Conservation (phyloP, 2,113 vertebrate genomes). For the Leucoraja erinaceus region DNA sequence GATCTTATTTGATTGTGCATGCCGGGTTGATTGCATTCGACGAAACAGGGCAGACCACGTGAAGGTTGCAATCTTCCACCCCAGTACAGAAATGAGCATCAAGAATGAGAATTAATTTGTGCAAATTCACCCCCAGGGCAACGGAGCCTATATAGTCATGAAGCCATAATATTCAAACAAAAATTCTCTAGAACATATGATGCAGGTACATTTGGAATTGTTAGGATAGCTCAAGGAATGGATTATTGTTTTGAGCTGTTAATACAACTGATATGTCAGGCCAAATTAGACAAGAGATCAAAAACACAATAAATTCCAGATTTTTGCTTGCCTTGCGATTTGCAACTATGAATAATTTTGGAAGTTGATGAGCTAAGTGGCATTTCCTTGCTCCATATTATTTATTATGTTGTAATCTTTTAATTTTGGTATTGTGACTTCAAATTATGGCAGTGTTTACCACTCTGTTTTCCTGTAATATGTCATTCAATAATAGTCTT, state of each 20-base stretch:
- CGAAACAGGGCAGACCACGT: too few species aligned
- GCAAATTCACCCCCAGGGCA: too few species aligned
- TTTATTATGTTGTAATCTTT: neutral
- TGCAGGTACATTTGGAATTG: neutral
- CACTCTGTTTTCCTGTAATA: neutral
- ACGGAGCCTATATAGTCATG: too few species aligned
- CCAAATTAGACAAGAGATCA: neutral
- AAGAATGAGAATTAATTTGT: too few species aligned
- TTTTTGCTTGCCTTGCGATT: neutral
- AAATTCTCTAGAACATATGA: too few species aligned
- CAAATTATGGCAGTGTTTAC: neutral
- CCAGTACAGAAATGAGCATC: too few species aligned
- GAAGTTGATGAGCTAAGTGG: neutral
- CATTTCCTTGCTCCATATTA: neutral
- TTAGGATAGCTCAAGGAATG: neutral
- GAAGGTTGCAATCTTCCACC: too few species aligned
- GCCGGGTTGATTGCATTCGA: too few species aligned
- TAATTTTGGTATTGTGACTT: neutral
- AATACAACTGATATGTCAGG: neutral
- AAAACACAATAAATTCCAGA: neutral
- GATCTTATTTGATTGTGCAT: too few species aligned
- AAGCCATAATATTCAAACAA: too few species aligned
- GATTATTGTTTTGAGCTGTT: neutral
- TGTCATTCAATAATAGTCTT: neutral
- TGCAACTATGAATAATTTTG: neutral